A percentile compares a stretch with the other conserved stretches of the same genome.
Conservation (phyloP, 2,113 vertebrate species). For the Prionailurus viverrinus region DNA sequence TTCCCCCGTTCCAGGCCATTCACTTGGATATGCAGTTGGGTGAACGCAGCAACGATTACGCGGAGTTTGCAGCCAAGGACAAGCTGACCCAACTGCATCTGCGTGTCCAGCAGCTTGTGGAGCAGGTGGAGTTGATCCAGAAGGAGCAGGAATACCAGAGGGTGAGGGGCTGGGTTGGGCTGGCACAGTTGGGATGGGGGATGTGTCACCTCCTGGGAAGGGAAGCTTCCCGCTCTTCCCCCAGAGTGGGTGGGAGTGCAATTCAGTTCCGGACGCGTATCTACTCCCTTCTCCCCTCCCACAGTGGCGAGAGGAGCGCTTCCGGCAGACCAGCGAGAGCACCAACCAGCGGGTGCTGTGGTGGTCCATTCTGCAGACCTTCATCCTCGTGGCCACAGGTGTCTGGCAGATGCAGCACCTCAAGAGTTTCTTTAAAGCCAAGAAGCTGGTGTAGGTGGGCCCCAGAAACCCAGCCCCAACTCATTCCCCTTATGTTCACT, state of each 20-base stretch:
- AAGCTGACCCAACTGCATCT: constrained; percentile 93
- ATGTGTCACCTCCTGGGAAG: not conserved
- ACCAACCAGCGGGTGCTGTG: constrained; percentile 93
- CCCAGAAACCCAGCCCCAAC: not conserved
- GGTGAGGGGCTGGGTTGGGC: constrained; percentile 81
- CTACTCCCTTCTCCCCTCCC: not conserved
- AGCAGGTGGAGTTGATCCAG: constrained; percentile 94
- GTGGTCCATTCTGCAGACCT: constrained; percentile 94
- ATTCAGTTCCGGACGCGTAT: not conserved
- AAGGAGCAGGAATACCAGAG: constrained; percentile 95
- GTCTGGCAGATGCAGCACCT: constrained; percentile 95
- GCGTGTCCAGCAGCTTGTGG: constrained; percentile 91
- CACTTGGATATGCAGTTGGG: constrained; percentile 94
- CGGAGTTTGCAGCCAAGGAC: constrained; percentile 92
- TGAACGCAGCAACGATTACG: constrained; percentile 93
- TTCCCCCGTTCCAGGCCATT: constrained; percentile 87
- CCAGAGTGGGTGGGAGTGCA: no score
- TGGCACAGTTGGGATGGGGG: not conserved
- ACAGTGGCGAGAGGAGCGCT: constrained; percentile 92
- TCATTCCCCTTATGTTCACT: not conserved
- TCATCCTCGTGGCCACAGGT: constrained; percentile 92
- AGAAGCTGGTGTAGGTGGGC: constrained; percentile 91
- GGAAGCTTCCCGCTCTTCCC: not conserved
- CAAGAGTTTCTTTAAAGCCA: constrained; percentile 95
- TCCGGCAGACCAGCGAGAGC: constrained; percentile 92